Conservation (phyloP, 2,113 vertebrate species). For the Silurus meridionalis region DNA sequence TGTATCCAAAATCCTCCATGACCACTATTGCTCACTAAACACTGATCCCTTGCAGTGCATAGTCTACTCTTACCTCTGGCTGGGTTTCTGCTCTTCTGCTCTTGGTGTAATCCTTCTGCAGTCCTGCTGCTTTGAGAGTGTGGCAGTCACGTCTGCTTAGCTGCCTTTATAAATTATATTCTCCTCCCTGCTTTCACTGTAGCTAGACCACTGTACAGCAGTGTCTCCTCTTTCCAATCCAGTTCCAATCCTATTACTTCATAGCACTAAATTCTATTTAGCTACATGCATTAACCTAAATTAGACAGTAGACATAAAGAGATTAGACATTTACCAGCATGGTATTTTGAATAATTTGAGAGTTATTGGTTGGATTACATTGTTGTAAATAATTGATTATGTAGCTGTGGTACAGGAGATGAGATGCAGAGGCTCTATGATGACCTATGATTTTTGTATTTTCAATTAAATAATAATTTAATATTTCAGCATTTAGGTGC, state of each 20-base stretch:
- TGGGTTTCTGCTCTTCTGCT: slow-evolving; percentile 33
- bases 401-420: neutral
- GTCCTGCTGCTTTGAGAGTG: slow-evolving; percentile 36
- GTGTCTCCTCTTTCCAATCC: slow-evolving; percentile 45
- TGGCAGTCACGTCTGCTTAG: slow-evolving; percentile 14
- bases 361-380: slow-evolving; percentile 15
- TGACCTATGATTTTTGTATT: neutral
- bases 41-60: neutral
- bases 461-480: neutral
- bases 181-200: slow-evolving; percentile 58
- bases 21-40: neutral
- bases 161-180: slow-evolving; percentile 65
- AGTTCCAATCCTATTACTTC: slow-evolving; percentile 66
- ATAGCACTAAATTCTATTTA: slow-evolving; percentile 61
- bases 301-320: neutral
- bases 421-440: neutral
- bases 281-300: neutral
- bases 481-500: neutral
- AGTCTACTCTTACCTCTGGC: slow-evolving; percentile 47
- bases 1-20: neutral
- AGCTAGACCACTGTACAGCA: slow-evolving; percentile 37
- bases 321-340: slow-evolving; percentile 9
- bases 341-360: neutral
- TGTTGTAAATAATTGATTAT: neutral
- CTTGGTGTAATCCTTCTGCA: slow-evolving; percentile 53